A percentile compares a stretch with the other conserved stretches of the same genome.
These are phyloP conservation scores for Campoletis sonorensis DNA, from an alignment of 1,140 invertebrate species.

Conservation along the genomic window DNA sequence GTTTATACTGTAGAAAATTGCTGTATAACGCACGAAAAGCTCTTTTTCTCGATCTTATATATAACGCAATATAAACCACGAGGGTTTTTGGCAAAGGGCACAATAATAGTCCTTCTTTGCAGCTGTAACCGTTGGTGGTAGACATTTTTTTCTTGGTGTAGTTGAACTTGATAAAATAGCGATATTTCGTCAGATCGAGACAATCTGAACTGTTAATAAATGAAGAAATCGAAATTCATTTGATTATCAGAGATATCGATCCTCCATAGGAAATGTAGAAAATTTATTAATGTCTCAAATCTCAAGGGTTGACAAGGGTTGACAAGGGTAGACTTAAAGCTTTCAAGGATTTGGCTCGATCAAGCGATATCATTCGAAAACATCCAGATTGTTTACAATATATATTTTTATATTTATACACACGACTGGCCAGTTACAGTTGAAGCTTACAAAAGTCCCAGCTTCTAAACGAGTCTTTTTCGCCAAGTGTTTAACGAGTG, in stretches of 20 bases:
- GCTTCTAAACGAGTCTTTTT: not conserved
- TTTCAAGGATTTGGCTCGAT: too few species aligned
- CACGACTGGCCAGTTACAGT: not conserved
- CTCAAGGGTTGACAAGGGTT: too few species aligned
- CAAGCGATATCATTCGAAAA: not conserved
- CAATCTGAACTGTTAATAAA: not conserved
- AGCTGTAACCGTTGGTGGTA: not conserved
- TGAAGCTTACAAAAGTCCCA: not conserved
- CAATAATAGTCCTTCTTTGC: not conserved
- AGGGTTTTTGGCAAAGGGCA: not conserved
- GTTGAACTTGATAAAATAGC: not conserved
- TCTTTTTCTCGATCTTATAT: constrained; percentile 17
- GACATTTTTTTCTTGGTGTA: too few species aligned
- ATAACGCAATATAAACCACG: not conserved
- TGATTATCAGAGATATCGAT: too few species aligned
- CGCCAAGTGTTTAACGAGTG: constrained; percentile 28
- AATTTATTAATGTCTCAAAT: too few species aligned
- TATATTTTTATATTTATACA: not conserved
- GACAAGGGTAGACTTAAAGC: too few species aligned
- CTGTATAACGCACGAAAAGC: not conserved
- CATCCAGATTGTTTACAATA: not conserved
- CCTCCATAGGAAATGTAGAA: too few species aligned
- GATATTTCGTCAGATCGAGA: not conserved
- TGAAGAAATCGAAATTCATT: too few species aligned
- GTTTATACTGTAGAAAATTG: constrained; percentile 25